Evolutionary conservation across 2,888 invertebrate species (phyloP), one percentile per base, ranked within the genome.

Genomic region (Scrobipalpa atriplicella): DNA sequence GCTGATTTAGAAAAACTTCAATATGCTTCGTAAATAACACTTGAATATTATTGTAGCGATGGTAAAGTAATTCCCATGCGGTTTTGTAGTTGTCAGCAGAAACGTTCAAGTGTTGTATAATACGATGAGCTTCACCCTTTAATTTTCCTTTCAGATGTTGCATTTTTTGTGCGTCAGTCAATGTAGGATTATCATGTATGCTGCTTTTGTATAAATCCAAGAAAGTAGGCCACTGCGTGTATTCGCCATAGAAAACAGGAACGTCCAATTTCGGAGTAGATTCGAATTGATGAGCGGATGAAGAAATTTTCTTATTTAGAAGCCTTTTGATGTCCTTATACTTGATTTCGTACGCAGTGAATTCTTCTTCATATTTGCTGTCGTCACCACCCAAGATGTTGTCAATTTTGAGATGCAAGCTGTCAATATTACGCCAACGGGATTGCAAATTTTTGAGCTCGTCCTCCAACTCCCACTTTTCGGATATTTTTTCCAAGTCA

Each of bases 391-490:
- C 38, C 10, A 66, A 38, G 16, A 64, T 51, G 29, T 56, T 66
- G 36, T 68, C 66, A n/a, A 68, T 65, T 29, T 67, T 38, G n/a
- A 29, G 19, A 52, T 68, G 68, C n/a, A 66, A 36, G 1, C 56
- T 54, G 39, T 68, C 68, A 56, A 69, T 65, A 1, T 11, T 19
- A 11, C 60, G 62, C 69, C 69, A 68, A 11, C 65, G 56, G 7
- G 19, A 29, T 19, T 67, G 60, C 18, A 66, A 19, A 10, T 13
- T 58, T 11, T 51, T 18, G 6, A 68, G 36, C 29, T 66, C 52
- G 56, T 66, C 66, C 38, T 68, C 68, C n/a, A 68, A 16, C 16
- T 68, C 62, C 68, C 68, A 67, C 54, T 67, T 68, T 36, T 66
- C 66, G n/a, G n/a, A 1, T 18, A 63, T 56, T n/a, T 65, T 52